Percentiles rank a stretch among this genome's conserved stretches.
Evolutionary conservation across 2,888 invertebrate species (phyloP).

Genomic region (Pseudococcus jackbeardsleyi): DNA sequence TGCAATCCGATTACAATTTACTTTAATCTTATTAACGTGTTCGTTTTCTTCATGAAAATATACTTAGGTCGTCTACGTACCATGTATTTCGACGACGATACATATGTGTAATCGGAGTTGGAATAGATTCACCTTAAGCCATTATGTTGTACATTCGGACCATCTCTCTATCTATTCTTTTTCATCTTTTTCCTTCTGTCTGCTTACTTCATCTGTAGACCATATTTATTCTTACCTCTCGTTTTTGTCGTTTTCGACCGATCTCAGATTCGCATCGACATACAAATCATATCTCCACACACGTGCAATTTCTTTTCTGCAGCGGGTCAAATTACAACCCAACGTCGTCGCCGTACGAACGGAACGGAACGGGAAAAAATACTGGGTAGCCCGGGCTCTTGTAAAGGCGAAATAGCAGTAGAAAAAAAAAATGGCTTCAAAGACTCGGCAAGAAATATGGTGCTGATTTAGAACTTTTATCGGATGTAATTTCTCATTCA

Average conservation of each 20-base stretch:
- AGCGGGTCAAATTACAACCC: slow-evolving; percentile 7
- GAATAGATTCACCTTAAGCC: background rate
- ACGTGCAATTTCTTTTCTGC: background rate
- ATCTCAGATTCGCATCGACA: background rate
- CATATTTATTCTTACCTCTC: background rate
- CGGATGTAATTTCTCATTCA: slow-evolving; percentile 64
- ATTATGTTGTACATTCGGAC: background rate
- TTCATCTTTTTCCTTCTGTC: background rate
- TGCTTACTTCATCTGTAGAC: background rate
- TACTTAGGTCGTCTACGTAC: background rate
- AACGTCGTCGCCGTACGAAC: background rate
- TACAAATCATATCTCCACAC: background rate
- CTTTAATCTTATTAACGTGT: slow-evolving; percentile 33
- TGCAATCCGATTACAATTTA: slow-evolving; percentile 41
- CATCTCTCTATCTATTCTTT: background rate
- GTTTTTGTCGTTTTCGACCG: no score
- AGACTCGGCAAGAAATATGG: slow-evolving; percentile 61
- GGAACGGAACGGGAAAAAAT: background rate
- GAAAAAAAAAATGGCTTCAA: slow-evolving; percentile 36
- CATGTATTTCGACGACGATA: background rate
- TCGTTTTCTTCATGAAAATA: slow-evolving; percentile 14
- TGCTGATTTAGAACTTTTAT: slow-evolving; percentile 63
- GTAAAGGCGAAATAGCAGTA: background rate
- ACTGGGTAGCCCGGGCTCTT: background rate
- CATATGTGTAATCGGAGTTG: background rate